These are phyloP conservation scores for Esperia sulphurella DNA, from an alignment of 2,888 invertebrate species.

Conservation along the genomic window DNA sequence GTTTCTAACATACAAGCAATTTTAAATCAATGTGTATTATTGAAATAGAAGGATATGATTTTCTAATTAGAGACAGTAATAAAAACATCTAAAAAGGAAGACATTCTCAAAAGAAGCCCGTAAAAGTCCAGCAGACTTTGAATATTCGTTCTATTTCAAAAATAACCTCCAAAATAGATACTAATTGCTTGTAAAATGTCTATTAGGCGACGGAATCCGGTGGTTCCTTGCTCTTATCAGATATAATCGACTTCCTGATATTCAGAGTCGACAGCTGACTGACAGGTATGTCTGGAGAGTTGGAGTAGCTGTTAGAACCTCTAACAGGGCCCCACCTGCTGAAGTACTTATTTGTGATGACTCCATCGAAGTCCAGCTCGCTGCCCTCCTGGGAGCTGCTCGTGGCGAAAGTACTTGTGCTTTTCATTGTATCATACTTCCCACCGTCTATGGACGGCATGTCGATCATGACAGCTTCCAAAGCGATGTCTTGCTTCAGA, in stretches of 20 bases:
- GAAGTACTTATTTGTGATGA: slow-evolving; percentile 29
- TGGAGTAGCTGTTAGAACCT: slow-evolving; percentile 72
- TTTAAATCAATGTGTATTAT: no score
- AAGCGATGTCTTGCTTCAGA: slow-evolving; percentile 56
- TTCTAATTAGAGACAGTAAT: no score
- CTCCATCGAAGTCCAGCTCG: slow-evolving; percentile 28
- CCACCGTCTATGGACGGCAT: slow-evolving; percentile 46
- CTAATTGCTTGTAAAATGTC: no score
- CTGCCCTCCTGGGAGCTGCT: slow-evolving; percentile 31
- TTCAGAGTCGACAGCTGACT: slow-evolving; percentile 65
- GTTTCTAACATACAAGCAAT: no score
- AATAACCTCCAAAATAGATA: no score
- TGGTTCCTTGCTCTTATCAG: slow-evolving; percentile 34
- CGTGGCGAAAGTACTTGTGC: slow-evolving; percentile 36
- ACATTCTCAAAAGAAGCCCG: no score
- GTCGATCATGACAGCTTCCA: slow-evolving; percentile 68
- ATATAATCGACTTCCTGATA: slow-evolving; percentile 37
- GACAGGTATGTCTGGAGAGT: slow-evolving; percentile 45
- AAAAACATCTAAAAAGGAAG: no score
- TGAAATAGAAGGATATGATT: no score
- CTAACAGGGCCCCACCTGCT: slow-evolving; percentile 73
- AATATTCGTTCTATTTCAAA: no score
- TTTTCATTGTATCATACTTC: slow-evolving; percentile 44
- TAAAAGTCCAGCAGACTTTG: no score
- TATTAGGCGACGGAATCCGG: slow-evolving; percentile 50